Conservation (phyloP, 1,140 invertebrate genomes). For the Drosophila nebulosa region DNA sequence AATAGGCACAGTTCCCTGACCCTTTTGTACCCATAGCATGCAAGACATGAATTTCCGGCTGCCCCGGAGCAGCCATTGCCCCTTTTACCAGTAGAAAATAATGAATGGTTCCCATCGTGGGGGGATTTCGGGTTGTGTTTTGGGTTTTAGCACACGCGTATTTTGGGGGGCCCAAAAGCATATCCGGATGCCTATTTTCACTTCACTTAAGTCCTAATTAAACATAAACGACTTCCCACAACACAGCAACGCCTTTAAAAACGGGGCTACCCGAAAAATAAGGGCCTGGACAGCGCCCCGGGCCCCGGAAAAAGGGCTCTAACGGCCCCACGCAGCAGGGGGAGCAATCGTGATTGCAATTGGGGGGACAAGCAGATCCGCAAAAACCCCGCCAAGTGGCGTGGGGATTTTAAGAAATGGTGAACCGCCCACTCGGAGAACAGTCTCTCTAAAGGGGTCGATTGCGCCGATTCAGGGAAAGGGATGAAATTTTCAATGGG, state of each 20-base stretch:
- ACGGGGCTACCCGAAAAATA: constrained; percentile 60
- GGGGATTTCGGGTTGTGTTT: background rate
- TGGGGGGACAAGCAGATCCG: background rate
- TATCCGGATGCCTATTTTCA: background rate
- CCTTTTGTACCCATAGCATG: constrained; percentile 89
- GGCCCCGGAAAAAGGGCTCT: background rate
- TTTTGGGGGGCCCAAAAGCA: background rate
- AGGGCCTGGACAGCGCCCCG: constrained; percentile 50
- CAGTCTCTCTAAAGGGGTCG: constrained; percentile 29
- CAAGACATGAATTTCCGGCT: constrained; percentile 87
- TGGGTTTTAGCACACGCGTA: background rate
- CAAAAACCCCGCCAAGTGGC: constrained; percentile 17
- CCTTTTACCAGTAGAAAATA: constrained; percentile 84
- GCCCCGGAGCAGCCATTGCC: constrained; percentile 85
- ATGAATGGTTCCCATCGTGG: background rate
- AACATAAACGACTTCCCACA: constrained; percentile 9
- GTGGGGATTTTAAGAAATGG: background rate
- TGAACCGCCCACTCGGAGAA: background rate
- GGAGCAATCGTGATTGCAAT: constrained; percentile 6
- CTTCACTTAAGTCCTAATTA: background rate
- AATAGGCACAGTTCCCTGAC: constrained; percentile 86
- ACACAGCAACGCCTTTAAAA: constrained; percentile 58
- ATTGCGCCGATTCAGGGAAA: background rate
- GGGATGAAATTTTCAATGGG: constrained; percentile 6
- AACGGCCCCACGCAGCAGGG: background rate